These are phyloP conservation scores for Benthosema pterotum DNA, from an alignment of 2,797 vertebrate species.

Conservation along the genomic window DNA sequence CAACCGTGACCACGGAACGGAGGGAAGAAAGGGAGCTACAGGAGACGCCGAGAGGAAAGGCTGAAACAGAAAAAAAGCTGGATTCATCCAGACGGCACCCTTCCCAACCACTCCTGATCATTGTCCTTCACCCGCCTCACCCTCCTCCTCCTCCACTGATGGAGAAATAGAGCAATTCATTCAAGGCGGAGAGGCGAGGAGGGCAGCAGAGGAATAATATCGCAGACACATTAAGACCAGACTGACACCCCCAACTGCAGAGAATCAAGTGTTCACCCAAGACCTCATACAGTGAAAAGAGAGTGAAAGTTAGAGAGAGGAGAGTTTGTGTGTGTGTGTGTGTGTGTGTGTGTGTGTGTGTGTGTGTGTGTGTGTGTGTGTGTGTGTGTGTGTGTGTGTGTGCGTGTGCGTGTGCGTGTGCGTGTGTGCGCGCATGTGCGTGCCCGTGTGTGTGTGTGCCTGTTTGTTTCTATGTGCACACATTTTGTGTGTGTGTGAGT, in stretches of 20 bases:
- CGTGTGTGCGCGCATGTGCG: too few relatives aligned
- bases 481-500: not conserved
- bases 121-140: conserved; percentile 61
- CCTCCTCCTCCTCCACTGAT: conserved; percentile 59
- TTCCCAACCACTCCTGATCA: conserved; percentile 54
- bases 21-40: conserved; percentile 72
- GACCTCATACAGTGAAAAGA: conserved; percentile 4
- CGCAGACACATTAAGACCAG: conserved; percentile 8
- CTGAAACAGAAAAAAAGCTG: conserved; percentile 54
- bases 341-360: not conserved
- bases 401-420: too few relatives aligned
- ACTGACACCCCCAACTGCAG: conserved; percentile 5
- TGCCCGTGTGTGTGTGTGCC: too few relatives aligned
- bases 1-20: conserved; percentile 75
- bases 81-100: conserved; percentile 62
- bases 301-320: conserved; percentile 17
- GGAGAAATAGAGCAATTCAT: conserved; percentile 71
- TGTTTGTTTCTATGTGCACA: too few relatives aligned
- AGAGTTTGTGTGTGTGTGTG: not conserved
- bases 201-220: not conserved
- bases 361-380: not conserved
- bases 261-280: too few relatives aligned
- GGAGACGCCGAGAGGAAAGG: conserved; percentile 44
- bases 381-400: too few relatives aligned
- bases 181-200: conserved; percentile 36